Evolutionary conservation across 2,113 vertebrate genomes (phyloP), one percentile per base, ranked within the genome.

Genomic region (Pteropus alecto): DNA sequence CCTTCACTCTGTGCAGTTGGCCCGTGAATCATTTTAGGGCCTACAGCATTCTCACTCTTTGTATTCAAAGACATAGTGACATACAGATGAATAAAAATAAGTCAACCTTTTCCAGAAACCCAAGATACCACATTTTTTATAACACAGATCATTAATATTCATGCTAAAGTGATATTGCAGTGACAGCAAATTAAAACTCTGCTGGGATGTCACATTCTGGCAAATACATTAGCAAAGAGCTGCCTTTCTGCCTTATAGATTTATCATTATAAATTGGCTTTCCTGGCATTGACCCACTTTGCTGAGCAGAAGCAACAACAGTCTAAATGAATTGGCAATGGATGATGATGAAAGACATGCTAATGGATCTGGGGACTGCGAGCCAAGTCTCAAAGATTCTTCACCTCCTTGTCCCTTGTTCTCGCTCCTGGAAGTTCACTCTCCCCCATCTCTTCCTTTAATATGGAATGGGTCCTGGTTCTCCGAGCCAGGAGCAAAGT

Each of bases 61-160:
- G 54, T 51, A 51, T 77, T 63, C 68, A 35, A 48, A 91, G 84
- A 79, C 74, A 26, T 2, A 65, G 35, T 87, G 91, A 71, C 85
- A 84, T 18, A 58, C 12, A 73, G 86, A 61, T 19, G 33, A 82
- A 65, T 48, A 70, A 93, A 97, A 93, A 63, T 22, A 95, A 95
- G 90, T 54, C 90, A 94, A 74, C 73, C 94, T 90, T 95, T 93
- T 60, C 89, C 67, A 83, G 86, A 96, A 96, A 81, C 56, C 16
- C 21, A 26, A n/a, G 7, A 63, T 0, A 7, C 88, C 67, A 41
- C 38, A n/a, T 51, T 95, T 83, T 76, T 95, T 48, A 87, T 33
- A 83, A 68, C 24, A 2, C 6, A 46, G 28, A 38, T 73, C 48
- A 91, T 97, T 91, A 93, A 86, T 91, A 96, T 97, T 94, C 86